Evolutionary conservation across 1,140 invertebrate species (phyloP).

Genomic region (Drosophila lowei): DNA sequence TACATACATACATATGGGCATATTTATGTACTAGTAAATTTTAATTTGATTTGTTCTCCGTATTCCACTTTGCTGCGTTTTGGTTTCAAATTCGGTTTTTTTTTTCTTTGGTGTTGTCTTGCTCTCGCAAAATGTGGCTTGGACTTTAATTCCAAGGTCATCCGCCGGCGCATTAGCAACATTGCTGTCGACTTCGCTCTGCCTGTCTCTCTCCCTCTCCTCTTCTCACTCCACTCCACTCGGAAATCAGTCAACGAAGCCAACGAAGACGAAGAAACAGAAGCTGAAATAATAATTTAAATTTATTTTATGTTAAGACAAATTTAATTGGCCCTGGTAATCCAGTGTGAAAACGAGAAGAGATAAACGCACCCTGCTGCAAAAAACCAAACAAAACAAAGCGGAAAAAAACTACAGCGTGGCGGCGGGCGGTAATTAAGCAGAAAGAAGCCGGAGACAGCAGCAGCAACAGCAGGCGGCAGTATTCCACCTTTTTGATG

Average conservation of each 20-base stretch:
- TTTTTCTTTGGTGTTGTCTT: constrained; percentile 12
- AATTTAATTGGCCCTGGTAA: constrained; percentile 11
- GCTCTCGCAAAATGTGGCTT: constrained; percentile 47
- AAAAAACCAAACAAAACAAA: neutral
- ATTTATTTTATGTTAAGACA: constrained; percentile 32
- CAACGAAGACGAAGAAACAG: constrained; percentile 17
- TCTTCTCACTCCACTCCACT: constrained; percentile 26
- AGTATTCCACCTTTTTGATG: too few relatives aligned
- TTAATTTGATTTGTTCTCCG: constrained; percentile 7
- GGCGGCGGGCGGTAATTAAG: too few relatives aligned
- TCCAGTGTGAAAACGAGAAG: neutral
- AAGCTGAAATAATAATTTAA: constrained; percentile 23
- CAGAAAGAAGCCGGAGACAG: too few relatives aligned
- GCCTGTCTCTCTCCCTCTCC: neutral
- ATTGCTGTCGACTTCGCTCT: constrained; percentile 1
- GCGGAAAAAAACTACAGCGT: neutral
- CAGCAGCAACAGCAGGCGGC: too few relatives aligned
- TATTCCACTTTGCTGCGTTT: constrained; percentile 48
- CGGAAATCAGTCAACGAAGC: constrained; percentile 53
- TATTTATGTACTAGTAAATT: neutral
- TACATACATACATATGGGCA: neutral
- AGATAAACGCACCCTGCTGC: constrained; percentile 51
- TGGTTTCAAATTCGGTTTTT: constrained; percentile 52
- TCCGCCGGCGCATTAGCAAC: constrained; percentile 52
- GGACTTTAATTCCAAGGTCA: constrained; percentile 67